Evolutionary conservation across 2,113 vertebrate species (phyloP).

Genomic region (Ochotona curzoniae): DNA sequence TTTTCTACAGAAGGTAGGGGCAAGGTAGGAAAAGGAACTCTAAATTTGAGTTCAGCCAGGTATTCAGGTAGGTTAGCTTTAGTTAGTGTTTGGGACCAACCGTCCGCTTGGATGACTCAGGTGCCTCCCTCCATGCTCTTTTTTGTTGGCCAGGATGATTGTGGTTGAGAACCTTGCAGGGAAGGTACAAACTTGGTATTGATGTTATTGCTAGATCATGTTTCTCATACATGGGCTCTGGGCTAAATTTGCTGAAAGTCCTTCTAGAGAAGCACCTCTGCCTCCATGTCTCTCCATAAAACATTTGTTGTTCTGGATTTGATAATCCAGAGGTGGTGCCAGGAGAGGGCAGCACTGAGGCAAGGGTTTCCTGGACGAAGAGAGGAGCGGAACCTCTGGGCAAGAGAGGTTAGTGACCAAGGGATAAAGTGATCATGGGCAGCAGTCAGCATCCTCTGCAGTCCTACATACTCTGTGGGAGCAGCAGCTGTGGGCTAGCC

Average conservation of each 20-base stretch:
- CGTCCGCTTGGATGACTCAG: background rate
- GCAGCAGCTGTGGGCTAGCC: background rate
- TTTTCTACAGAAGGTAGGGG: background rate
- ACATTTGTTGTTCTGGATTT: background rate
- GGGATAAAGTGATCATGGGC: background rate
- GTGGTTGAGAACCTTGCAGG: background rate
- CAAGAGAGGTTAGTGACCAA: background rate
- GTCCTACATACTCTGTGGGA: background rate
- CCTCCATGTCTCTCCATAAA: background rate
- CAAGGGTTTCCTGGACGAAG: background rate
- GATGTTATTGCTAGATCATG: background rate
- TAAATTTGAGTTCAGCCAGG: background rate
- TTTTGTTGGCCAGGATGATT: background rate
- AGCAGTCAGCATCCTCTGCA: background rate
- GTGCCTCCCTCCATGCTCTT: background rate
- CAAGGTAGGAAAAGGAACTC: background rate
- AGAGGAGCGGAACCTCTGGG: background rate
- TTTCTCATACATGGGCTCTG: background rate
- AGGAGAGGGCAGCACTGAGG: background rate
- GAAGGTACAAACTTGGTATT: background rate
- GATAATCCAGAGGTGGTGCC: background rate
- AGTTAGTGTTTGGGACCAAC: background rate
- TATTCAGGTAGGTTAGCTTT: background rate
- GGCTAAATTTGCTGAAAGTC: background rate
- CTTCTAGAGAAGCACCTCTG: background rate